Base-by-base conservation (phyloP, 2,888 invertebrate species). In the Drosophila anomalata region DNA sequence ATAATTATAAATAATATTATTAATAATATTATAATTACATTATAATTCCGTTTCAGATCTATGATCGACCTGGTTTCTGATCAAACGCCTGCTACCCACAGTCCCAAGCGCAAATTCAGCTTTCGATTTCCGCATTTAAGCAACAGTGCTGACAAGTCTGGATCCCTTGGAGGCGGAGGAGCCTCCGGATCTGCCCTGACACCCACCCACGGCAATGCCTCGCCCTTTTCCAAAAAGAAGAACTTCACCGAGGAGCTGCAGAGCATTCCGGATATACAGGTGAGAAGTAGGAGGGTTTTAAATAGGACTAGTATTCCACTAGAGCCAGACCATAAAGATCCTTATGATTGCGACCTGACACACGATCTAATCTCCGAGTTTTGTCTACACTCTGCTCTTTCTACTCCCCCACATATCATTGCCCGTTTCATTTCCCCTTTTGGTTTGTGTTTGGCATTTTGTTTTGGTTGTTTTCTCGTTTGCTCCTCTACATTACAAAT, bases 201-300 rank as follows among this genome's bases (percentile, higher is more conserved):
- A 26, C 77, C 83, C 36, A 78, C 77, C 3, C 89, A 90, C 65
- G 92, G 92, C 57, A 91, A 91, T 54, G 91, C 92, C 60, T 88
- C 90, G 36, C 84, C 89, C 1, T 89, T 89, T 73, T 84, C 89
- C 26, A 92, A 91, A 67, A 91, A 96, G 79, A 94, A 97, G 76
- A 97, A 97, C 88, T 98, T 97, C 90, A 96, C 97, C 44, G 97
- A 98, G 87, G 97, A 98, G 92, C 95, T 96, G 14, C 95, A 96
- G 79, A 94, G 93, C 88, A 96, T 97, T 76, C 96, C 96, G 11
- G 97, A 97, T 91, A 95, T 98, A 88, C 97, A 97, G 95, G 97
- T 97, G 93, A 89, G 90, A 9, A 6, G 1, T 1, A 7, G n/a
- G 5, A 7, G 6, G 6, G 1, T 36, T n/a, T 12, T 6, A 2